A percentile compares a stretch with the other conserved stretches of the same genome.
Evolutionary conservation across 2,888 invertebrate genomes (phyloP).

Genomic region (Drepana falcataria): DNA sequence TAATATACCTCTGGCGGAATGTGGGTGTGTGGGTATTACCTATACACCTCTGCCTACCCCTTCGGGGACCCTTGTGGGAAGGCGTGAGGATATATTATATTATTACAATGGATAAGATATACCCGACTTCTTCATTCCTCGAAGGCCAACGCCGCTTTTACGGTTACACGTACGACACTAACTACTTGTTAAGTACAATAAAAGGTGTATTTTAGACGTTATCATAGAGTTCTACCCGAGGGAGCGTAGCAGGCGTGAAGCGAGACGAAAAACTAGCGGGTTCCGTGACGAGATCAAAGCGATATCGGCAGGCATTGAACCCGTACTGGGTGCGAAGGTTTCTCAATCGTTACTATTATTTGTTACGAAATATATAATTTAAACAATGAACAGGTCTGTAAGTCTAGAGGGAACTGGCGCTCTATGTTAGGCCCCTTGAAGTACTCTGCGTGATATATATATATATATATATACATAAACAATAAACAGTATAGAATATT

Average conservation of each 20-base stretch:
- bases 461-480: too few relatives aligned
- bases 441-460: too few relatives aligned
- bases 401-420: too few relatives aligned
- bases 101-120: too few relatives aligned
- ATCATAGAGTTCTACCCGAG: conserved; percentile 1
- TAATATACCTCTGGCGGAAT: too few relatives aligned
- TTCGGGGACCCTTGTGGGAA: too few relatives aligned
- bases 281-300: conserved; percentile 43
- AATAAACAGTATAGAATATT: not conserved
- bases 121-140: too few relatives aligned
- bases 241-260: conserved; percentile 8
- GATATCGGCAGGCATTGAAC: conserved; percentile 56
- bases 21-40: too few relatives aligned
- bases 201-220: not conserved
- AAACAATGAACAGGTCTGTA: too few relatives aligned
- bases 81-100: too few relatives aligned
- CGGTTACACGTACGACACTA: not conserved
- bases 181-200: not conserved
- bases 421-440: too few relatives aligned
- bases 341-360: not conserved
- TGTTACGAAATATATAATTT: not conserved
- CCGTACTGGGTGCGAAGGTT: conserved; percentile 17
- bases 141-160: not conserved
- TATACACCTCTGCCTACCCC: too few relatives aligned
- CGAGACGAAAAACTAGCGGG: conserved; percentile 6